Base-by-base conservation (phyloP, 2,888 invertebrate species). In the Caenorhabditis sp. region DNA sequence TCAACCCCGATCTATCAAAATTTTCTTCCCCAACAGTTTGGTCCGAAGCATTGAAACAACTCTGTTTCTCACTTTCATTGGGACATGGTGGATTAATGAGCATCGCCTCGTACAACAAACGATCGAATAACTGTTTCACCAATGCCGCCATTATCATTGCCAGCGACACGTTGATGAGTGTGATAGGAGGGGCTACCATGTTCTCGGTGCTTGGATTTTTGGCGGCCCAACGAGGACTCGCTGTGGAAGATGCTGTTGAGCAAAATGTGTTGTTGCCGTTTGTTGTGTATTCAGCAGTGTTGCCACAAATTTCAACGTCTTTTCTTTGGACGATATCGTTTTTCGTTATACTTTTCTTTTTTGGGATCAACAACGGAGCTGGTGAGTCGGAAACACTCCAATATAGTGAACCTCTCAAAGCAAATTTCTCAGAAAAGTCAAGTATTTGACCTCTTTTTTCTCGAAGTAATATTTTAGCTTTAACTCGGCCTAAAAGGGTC, bases 201-300 rank as follows among this genome's bases (percentile, higher is more conserved):
- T 83, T 83, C 53, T 69, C 78, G 10, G 74, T 67, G 21, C 66
- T 82, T 36, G 83, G 83, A 10, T 81, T 77, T 59, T 59, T 83
- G 74, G 76, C 83, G 0, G 27, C 62, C 2, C 31, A 66, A 49
- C 57, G 63, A n/a, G 66, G 58, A 0, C 50, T 72, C 1, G 5
- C 20, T 1, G 66, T 83, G 3, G 25, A 57, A 0, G 71, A 80
- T 5, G 76, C 80, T 12, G 68, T 83, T 3, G n/a, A 63, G 21
- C 59, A 59, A 14, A 78, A 89, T 36, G 88, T 89, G 23, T 86
- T 88, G 38, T 81, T 89, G 50, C 88, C 88, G 12, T 89, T 89
- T 77, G 85, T 89, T 43, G 87, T 87, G n/a, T 89, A 89, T 58
- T 83, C 85, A 12, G 88, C 88, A 70, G 89, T 88, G 1, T 80